Base-by-base conservation (phyloP, 2,888 invertebrate species). In the Coleophora deauratella region DNA sequence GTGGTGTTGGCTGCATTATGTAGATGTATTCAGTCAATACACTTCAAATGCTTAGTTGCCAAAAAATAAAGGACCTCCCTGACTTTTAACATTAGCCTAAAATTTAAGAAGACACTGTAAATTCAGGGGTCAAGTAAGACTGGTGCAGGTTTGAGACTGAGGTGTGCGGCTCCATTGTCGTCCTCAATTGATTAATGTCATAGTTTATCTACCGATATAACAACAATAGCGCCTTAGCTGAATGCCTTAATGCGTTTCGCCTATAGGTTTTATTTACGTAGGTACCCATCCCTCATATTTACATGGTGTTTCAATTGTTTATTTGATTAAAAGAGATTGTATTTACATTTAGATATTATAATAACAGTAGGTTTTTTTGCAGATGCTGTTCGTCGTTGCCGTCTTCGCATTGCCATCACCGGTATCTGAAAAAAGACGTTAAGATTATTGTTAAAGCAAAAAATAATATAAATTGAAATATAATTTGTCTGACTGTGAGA, bases 191-290 rank as follows among this genome's bases (percentile, higher is more conserved):
- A 84, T 81, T 81, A 80, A 85, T 82, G 72, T 62, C 52, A 66
- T 76, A 77, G 80, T 80, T 80, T 81, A 82, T 82, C 79, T 79
- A 79, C 70, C 63, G 77, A 81, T 82, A 78, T 75, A 78, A 80
- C 78, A 80, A 84, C 82, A 81, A 84, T 84, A 69, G 66, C 62
- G 70, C 72, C 77, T 74, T 75, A 71, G 73, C 69, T 71, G 73
- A 78, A 75, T 70, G 68, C 74, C 69, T 68, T 76, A 75, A 76
- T 78, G 74, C 66, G 63, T 69, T 72, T 62, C 66, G 67, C 69
- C 69, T 74, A 64, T 73, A 76, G 68, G 67, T 73, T 76, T 71
- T 74, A 77, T 75, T 73, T 72, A 73, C 68, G 52, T 55, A 57
- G 51, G 61, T 59, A 57, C 63, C 69, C 62, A 54, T 66, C 62